Evolutionary conservation across 2,797 vertebrate species (phyloP).

Genomic region (Paguma larvata): DNA sequence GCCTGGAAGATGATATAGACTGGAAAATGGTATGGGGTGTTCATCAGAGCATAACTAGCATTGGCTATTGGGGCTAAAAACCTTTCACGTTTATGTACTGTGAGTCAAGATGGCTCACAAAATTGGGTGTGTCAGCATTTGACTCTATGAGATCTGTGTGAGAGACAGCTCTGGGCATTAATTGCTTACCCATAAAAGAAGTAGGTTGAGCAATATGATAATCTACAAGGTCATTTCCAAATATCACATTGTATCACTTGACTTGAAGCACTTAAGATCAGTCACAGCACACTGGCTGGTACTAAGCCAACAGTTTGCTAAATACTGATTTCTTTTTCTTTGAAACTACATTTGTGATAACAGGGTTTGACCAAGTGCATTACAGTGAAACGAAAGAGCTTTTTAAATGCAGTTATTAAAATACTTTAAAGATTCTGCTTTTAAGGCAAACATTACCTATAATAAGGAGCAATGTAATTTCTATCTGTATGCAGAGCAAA

Average conservation of each 20-base stretch:
- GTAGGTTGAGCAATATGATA: neutral
- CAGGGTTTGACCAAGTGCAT: neutral
- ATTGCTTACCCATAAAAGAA: neutral
- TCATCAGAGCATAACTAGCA: neutral
- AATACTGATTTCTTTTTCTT: neutral
- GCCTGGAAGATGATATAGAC: neutral
- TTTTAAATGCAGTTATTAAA: conserved; percentile 49
- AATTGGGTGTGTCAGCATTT: neutral
- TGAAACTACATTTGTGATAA: conserved; percentile 34
- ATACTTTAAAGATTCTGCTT: conserved; percentile 35
- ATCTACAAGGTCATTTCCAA: neutral
- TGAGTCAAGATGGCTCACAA: neutral
- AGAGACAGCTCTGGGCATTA: neutral
- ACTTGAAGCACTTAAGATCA: neutral
- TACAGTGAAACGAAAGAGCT: neutral
- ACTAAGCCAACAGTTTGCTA: neutral
- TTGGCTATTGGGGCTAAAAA: neutral
- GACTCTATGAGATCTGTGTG: neutral
- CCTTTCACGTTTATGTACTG: neutral
- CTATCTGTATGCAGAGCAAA: neutral
- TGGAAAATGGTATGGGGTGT: neutral
- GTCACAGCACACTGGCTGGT: neutral
- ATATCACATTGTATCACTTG: neutral
- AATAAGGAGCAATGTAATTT: conserved; percentile 51
- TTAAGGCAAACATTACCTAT: neutral